Evolutionary conservation across 2,888 invertebrate species (phyloP), one percentile per base, ranked within the genome.

Genomic region (Eristalis tenax): DNA sequence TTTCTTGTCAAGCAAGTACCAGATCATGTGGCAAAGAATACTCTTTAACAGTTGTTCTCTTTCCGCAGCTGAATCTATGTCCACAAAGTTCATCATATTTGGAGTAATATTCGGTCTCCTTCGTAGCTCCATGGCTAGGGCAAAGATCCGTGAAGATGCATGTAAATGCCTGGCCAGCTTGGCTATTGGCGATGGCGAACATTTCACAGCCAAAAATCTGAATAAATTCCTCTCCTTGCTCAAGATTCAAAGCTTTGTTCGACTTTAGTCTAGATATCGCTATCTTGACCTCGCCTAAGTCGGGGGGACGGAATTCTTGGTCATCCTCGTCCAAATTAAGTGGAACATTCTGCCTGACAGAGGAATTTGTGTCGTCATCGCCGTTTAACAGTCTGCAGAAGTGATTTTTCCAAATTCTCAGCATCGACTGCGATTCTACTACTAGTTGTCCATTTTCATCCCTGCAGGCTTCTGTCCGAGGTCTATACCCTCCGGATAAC

Each of bases 101-200:
- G 95, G 96, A 35, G 94, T 94, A 18, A 93, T 98, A 63, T 94
- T 97, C 89, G 95, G 94, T 68, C 94, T 97, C 38, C 94, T 97
- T 78, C 95, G 95, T n/a, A 96, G 96, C 90, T 93, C 94, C 0
- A 96, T 96, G 90, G 92, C 95, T 10, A 94, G 95, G 18, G 94
- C 96, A 0, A 97, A 96, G 93, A 95, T 96, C 61, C 94, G 96
- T 88, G 98, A 98, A 91, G 95, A 95, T 90, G 96, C 97, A 38
- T 95, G 97, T 5, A 94, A 95, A 89, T 95, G 97, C 74, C 93
- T 97, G 50, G 98, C 98, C 0, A 94, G 96, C 89, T 92, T 98
- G 89, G 97, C 97, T 90, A 95, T 98, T 70, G 98, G 98, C 0
- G 98, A 98, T 91, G 94, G 94, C 75, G 95, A 97, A 89, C 95